These are phyloP conservation scores for Heterotis niloticus DNA, from an alignment of 2,113 vertebrate species.

Conservation along the genomic window DNA sequence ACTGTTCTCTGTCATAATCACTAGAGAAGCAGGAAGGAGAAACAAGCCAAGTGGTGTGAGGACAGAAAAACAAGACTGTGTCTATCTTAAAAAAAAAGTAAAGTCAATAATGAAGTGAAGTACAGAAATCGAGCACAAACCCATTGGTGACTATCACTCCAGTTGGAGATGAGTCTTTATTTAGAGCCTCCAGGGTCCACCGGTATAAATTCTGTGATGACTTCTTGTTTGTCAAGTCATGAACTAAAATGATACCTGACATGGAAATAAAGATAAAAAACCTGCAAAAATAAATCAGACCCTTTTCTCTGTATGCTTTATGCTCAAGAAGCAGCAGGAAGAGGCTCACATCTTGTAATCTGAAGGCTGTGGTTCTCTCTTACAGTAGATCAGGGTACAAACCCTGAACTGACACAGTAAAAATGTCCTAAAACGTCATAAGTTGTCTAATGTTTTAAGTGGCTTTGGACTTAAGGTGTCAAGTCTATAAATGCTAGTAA, in stretches of 20 bases:
- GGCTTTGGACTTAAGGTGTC: background rate
- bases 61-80: background rate
- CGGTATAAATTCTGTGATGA: conserved; percentile 95
- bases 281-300: background rate
- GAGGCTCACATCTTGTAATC: background rate
- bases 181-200: conserved; percentile 90
- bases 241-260: conserved; percentile 92
- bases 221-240: conserved; percentile 98
- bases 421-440: too few species aligned
- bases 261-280: conserved; percentile 20
- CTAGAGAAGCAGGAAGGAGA: conserved; percentile 51
- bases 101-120: background rate
- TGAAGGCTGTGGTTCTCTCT: background rate
- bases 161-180: conserved; percentile 82
- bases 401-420: background rate
- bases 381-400: background rate
- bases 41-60: background rate
- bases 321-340: too few species aligned
- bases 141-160: conserved; percentile 93
- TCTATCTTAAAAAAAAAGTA: background rate
- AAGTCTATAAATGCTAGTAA: too few species aligned
- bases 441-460: background rate
- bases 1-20: conserved; percentile 92
- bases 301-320: too few species aligned
- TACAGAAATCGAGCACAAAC: conserved; percentile 54